These are phyloP conservation scores for Acinonyx jubatus DNA, from an alignment of 2,113 vertebrate species.

Conservation along the genomic window DNA sequence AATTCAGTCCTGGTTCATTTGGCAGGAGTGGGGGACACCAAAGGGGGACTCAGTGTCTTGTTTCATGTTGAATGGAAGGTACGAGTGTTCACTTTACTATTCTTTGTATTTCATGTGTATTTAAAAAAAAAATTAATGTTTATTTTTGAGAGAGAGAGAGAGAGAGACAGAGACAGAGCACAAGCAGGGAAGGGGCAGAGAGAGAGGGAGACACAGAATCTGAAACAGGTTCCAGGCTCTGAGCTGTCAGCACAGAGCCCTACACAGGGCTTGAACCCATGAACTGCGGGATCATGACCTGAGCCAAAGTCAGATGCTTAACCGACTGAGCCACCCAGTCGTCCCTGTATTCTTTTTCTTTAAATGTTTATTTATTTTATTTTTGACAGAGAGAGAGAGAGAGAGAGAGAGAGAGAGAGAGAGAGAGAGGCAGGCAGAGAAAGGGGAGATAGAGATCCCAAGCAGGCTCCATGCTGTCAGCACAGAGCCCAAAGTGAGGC, in stretches of 20 bases:
- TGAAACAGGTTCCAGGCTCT: too few species aligned
- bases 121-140: too few species aligned
- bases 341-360: too few species aligned
- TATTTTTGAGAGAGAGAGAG: neutral
- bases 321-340: too few species aligned
- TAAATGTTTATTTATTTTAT: neutral
- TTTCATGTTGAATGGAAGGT: neutral
- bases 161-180: neutral
- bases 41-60: accelerated
- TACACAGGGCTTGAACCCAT: too few species aligned
- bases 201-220: neutral
- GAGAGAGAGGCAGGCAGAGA: neutral
- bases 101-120: neutral
- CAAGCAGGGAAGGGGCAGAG: neutral
- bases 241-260: too few species aligned
- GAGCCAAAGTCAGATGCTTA: too few species aligned
- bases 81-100: too few species aligned
- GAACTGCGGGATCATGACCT: too few species aligned
- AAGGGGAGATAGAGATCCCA: neutral
- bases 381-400: neutral
- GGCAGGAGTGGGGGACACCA: accelerated
- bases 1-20: neutral
- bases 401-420: neutral
- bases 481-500: neutral
- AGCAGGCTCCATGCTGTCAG: neutral